Evolutionary conservation across 2,888 invertebrate genomes (phyloP).

Genomic region (Silvanus unidentatus): DNA sequence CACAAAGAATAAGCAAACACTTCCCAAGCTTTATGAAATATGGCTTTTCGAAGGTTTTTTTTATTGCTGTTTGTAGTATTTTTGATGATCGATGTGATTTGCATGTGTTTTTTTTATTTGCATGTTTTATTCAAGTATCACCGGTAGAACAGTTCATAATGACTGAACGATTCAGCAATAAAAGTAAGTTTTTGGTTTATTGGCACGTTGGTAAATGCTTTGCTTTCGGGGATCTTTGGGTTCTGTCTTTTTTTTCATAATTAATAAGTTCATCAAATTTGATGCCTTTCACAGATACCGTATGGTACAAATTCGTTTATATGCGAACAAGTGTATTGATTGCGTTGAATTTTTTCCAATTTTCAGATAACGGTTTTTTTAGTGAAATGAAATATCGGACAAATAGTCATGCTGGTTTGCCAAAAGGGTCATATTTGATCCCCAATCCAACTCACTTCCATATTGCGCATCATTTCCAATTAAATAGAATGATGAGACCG

Average conservation of each 20-base stretch:
- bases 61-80: background rate
- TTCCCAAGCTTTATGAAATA: too few relatives aligned
- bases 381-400: conserved; percentile 36
- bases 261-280: conserved; percentile 10
- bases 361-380: conserved; percentile 4
- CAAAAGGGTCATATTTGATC: conserved; percentile 40
- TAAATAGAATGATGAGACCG: conserved; percentile 32
- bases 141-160: conserved; percentile 34
- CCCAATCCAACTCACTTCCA: conserved; percentile 46
- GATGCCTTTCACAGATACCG: conserved; percentile 24
- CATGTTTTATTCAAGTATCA: conserved; percentile 31
- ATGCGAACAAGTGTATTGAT: conserved; percentile 1
- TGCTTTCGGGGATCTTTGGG: too few relatives aligned
- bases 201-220: conserved; percentile 1
- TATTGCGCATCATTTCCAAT: conserved; percentile 33
- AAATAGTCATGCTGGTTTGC: conserved; percentile 40
- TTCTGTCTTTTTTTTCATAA: conserved; percentile 5
- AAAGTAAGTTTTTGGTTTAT: conserved; percentile 29
- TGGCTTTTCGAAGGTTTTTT: too few relatives aligned
- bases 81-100: background rate
- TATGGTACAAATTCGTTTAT: conserved; percentile 13
- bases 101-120: conserved; percentile 22
- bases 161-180: conserved; percentile 34
- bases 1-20: too few relatives aligned
- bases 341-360: conserved; percentile 2